Evolutionary conservation across 1,140 invertebrate species (phyloP).

Genomic region (Cotesia vestalis): DNA sequence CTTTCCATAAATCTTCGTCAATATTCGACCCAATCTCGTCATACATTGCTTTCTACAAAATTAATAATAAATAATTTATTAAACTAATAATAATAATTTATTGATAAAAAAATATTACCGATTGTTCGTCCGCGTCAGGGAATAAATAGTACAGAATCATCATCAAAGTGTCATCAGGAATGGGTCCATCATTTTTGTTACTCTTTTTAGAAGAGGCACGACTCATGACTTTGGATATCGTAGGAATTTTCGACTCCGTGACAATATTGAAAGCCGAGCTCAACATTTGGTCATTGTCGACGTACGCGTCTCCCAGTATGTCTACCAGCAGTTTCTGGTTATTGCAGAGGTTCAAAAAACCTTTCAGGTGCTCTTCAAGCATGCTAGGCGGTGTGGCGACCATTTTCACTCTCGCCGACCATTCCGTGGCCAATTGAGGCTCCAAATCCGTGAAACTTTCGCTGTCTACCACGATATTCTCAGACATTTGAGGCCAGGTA

Average conservation of each 20-base stretch:
- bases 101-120: slow-evolving; percentile 53
- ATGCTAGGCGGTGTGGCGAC: slow-evolving; percentile 71
- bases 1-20: slow-evolving; percentile 59
- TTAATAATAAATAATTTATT: background rate
- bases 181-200: slow-evolving; percentile 73
- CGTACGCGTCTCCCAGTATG: slow-evolving; percentile 68
- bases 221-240: slow-evolving; percentile 65
- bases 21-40: slow-evolving; percentile 47
- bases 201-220: slow-evolving; percentile 59
- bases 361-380: slow-evolving; percentile 72
- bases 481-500: slow-evolving; percentile 88
- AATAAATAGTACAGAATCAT: slow-evolving; percentile 87
- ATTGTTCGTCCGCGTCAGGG: slow-evolving; percentile 82
- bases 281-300: slow-evolving; percentile 51
- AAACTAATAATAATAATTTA: background rate
- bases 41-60: slow-evolving; percentile 59
- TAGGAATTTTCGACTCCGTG: slow-evolving; percentile 70
- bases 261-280: slow-evolving; percentile 66
- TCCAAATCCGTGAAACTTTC: slow-evolving; percentile 88
- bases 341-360: slow-evolving; percentile 67
- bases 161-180: slow-evolving; percentile 78
- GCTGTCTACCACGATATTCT: slow-evolving; percentile 88
- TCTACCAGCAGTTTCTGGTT: slow-evolving; percentile 67
- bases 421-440: slow-evolving; percentile 83
- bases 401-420: slow-evolving; percentile 74